Base-by-base conservation (phyloP, 2,113 vertebrate genomes). In the Barbus barbus region DNA sequence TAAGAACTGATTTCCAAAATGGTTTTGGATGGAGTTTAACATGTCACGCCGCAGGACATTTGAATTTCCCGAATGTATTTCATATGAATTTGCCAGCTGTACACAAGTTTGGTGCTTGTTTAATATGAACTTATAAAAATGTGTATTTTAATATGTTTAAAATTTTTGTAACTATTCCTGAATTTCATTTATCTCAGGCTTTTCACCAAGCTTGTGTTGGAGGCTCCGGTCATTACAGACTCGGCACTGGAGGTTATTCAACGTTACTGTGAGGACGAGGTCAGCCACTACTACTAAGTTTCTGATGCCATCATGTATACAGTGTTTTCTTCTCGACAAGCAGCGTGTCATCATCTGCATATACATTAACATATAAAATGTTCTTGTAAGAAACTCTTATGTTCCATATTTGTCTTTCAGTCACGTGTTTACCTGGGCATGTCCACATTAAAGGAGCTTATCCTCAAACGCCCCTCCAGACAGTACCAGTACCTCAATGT, bases 401-500 rank as follows among this genome's bases (percentile, higher is more conserved):
- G 31, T 51, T 48, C 16, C 4, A 9, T n/a, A 1, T 33, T n/a
- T 36, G 41, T 72, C 28, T 89, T 53, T 1, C 91, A 99, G 97
- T 97, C 97, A 12, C 96, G 96, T 3, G 96, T 97, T 28, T 97
- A 97, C 88, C 88, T 98, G 87, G 97, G 97, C 44, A 99, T 99
- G 96, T 96, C 97, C 0, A 98, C 97, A 0, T 92, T 99, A 41
- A 95, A 96, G 12, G 97, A 98, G 90, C 95, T 99, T n/a, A 97
- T 98, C 85, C 88, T 97, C 88, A 98, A 97, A 84, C 93, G 97
- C 0, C 97, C 97, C 0, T 96, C 96, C 0, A 93, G 96, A 73
- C 96, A 99, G 93, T 97, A 98, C 88, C 97, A 98, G 92, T 98
- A 97, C 60, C 95, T 99, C 56, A 97, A 98, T 0, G 96, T 98